A percentile compares a stretch with the other conserved stretches of the same genome.
Evolutionary conservation across 2,888 invertebrate genomes (phyloP).

Genomic region (Cactoblastis cactorum): DNA sequence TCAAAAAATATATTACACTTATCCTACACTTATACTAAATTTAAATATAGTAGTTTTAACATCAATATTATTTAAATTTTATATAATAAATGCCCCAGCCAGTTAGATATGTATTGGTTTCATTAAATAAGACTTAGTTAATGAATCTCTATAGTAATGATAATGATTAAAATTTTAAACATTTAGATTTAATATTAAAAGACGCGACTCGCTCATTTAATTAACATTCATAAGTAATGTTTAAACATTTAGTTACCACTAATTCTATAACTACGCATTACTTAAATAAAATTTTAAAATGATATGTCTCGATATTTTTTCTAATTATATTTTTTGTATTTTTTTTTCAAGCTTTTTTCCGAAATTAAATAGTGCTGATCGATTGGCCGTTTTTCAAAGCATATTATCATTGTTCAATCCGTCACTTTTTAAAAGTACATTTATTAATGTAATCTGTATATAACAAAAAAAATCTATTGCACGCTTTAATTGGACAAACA

Average conservation of each 20-base stretch:
- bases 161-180: constrained; percentile 59
- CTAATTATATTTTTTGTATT: constrained; percentile 38
- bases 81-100: constrained; percentile 79
- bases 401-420: constrained; percentile 36
- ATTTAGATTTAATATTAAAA: constrained; percentile 44
- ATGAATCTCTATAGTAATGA: constrained; percentile 40
- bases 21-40: constrained; percentile 21
- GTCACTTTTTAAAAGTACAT: constrained; percentile 34
- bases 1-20: constrained; percentile 27
- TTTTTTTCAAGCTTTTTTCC: constrained; percentile 39
- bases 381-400: constrained; percentile 62
- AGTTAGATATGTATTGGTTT: constrained; percentile 76
- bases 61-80: constrained; percentile 54
- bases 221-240: constrained; percentile 54
- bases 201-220: constrained; percentile 33
- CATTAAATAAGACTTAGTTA: constrained; percentile 61
- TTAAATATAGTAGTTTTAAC: constrained; percentile 47
- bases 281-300: constrained; percentile 37
- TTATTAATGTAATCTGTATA: constrained; percentile 10
- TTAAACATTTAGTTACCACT: constrained; percentile 36
- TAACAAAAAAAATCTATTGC: too few relatives aligned
- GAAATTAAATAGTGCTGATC: constrained; percentile 55
- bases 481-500: too few relatives aligned
- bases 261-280: constrained; percentile 31
- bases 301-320: constrained; percentile 36